Evolutionary conservation across 2,888 invertebrate genomes (phyloP).

Genomic region (Catotricha subobsoleta): DNA sequence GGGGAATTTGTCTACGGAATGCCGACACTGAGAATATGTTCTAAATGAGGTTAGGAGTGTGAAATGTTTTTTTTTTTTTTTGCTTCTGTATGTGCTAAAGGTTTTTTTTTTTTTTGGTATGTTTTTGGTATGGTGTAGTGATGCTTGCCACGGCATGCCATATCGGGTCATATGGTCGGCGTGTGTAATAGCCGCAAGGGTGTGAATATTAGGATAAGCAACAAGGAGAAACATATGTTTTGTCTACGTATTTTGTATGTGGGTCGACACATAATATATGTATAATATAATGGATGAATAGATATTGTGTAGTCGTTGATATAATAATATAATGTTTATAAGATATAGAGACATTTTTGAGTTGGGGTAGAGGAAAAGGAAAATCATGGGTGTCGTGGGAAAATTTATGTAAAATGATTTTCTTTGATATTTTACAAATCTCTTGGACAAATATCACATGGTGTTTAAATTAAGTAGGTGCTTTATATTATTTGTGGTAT

Average conservation of each 20-base stretch:
- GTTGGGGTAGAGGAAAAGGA: too few species aligned
- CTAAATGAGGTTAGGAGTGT: conserved; percentile 4
- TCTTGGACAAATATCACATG: too few species aligned
- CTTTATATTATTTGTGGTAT: too few species aligned
- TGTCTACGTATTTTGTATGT: not conserved
- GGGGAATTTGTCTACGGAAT: conserved; percentile 4
- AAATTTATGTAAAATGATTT: too few species aligned
- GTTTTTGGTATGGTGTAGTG: conserved; percentile 2
- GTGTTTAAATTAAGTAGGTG: too few species aligned
- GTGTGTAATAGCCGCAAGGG: conserved; percentile 3
- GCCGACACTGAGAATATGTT: conserved; percentile 4
- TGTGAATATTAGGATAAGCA: conserved; percentile 3
- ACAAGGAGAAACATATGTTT: conserved; percentile 3
- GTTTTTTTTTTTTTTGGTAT: conserved; percentile 1
- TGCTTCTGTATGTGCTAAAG: not conserved
- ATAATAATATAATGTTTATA: too few species aligned
- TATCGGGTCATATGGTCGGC: conserved; percentile 2
- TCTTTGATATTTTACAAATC: too few species aligned
- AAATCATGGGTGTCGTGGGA: too few species aligned
- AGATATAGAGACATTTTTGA: too few species aligned
- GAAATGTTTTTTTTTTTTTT: conserved; percentile 2
- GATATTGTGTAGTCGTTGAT: too few species aligned
- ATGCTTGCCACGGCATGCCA: not conserved
- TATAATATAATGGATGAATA: too few species aligned
- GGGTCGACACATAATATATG: too few species aligned